Conservation (phyloP, 2,797 vertebrate genomes). For the Buphagus erythrorhynchus region DNA sequence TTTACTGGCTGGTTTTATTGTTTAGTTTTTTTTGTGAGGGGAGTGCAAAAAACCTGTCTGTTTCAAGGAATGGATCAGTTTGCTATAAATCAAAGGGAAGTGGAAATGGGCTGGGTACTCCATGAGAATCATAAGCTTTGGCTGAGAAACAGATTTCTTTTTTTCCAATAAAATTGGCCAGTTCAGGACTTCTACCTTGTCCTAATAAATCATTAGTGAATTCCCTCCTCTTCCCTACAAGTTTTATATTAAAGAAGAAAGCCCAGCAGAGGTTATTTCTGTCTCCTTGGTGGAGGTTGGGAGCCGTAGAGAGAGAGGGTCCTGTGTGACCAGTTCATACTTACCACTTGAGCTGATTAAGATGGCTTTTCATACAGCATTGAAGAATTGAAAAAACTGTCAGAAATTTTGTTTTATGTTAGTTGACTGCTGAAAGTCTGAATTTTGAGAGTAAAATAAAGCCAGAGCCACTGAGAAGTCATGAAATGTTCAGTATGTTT, state of each 20-base stretch:
- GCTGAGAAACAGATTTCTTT: not conserved
- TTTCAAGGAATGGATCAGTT: not conserved
- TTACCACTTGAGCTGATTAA: not conserved
- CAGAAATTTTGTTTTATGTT: not conserved
- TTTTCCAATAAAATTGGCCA: not conserved
- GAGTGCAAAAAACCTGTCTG: not conserved
- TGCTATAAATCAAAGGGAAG: not conserved
- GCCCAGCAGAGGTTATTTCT: not conserved
- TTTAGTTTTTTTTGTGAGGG: not conserved
- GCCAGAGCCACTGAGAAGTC: not conserved
- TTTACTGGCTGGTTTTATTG: not conserved
- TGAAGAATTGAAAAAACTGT: not conserved
- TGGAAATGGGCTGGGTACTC: not conserved
- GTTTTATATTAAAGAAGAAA: not conserved
- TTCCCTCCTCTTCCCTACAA: accelerated
- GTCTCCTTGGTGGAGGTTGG: not conserved
- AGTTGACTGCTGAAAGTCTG: not conserved
- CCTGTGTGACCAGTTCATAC: not conserved
- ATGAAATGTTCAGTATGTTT: not conserved
- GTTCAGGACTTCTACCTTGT: not conserved
- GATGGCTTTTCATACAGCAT: not conserved
- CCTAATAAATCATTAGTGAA: not conserved
- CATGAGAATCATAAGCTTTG: not conserved
- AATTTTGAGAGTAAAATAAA: not conserved
- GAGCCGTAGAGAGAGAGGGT: not conserved